These are phyloP conservation scores for Eupithecia subfuscata DNA, from an alignment of 2,888 invertebrate species.

Conservation along the genomic window DNA sequence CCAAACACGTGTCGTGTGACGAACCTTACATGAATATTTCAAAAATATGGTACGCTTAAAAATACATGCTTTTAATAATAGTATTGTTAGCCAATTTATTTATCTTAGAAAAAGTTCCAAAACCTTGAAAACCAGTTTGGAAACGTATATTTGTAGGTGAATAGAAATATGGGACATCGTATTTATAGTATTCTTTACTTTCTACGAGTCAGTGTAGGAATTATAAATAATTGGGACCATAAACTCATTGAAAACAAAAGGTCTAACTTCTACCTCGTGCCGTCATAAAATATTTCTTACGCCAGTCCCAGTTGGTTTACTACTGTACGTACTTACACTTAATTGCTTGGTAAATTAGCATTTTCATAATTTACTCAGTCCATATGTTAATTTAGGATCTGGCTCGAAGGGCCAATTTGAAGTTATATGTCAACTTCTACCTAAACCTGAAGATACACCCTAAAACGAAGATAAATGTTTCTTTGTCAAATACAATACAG, in stretches of 20 bases:
- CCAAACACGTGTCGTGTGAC: neutral
- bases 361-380: neutral
- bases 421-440: neutral
- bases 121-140: slow-evolving; percentile 49
- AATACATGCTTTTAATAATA: neutral
- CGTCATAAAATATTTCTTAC: slow-evolving; percentile 7
- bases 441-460: neutral
- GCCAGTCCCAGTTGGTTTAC: neutral
- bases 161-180: slow-evolving; percentile 40
- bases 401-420: neutral
- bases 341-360: neutral
- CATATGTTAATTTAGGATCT: neutral
- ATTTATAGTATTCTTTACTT: slow-evolving; percentile 41
- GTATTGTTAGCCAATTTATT: neutral
- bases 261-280: neutral
- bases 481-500: neutral
- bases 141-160: slow-evolving; percentile 50
- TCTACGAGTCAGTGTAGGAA: slow-evolving; percentile 32
- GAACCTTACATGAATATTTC: neutral
- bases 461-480: neutral
- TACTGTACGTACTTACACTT: no score
- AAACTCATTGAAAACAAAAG: slow-evolving; percentile 38
- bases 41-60: neutral
- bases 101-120: slow-evolving; percentile 3
- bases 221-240: slow-evolving; percentile 36